Conservation (phyloP, 2,888 invertebrate genomes). For the Leptura quadrifasciata region DNA sequence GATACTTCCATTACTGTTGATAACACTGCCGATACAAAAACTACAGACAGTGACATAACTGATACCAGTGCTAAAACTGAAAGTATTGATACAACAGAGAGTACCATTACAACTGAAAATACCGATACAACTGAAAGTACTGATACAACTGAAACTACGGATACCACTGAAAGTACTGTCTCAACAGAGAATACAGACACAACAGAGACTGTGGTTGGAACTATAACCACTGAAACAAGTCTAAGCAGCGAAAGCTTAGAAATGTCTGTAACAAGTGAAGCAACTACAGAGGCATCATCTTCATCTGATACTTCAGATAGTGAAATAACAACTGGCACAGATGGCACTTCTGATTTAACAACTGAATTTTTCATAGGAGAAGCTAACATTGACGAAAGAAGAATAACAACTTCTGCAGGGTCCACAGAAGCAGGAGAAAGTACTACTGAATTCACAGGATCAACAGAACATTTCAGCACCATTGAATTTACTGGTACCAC, state of each 20-base stretch:
- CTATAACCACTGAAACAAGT: constrained; percentile 42
- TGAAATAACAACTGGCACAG: constrained; percentile 41
- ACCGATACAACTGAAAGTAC: constrained; percentile 52
- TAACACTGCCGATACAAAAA: constrained; percentile 37
- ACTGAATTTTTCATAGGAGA: constrained; percentile 44
- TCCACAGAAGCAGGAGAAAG: constrained; percentile 51
- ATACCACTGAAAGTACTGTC: constrained; percentile 54
- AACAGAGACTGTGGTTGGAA: constrained; percentile 49
- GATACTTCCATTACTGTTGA: constrained; percentile 11
- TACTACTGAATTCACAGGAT: constrained; percentile 57
- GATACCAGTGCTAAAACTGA: constrained; percentile 56
- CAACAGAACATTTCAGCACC: constrained; percentile 42
- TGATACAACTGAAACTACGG: constrained; percentile 53
- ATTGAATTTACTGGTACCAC: constrained; percentile 43
- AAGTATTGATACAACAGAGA: constrained; percentile 52
- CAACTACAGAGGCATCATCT: constrained; percentile 39
- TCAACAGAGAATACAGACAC: constrained; percentile 41
- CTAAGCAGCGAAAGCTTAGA: constrained; percentile 46
- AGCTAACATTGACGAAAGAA: constrained; percentile 25
- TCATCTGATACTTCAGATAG: constrained; percentile 16
- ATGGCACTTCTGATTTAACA: constrained; percentile 51
- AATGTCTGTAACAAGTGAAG: constrained; percentile 38
- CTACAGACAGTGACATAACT: constrained; percentile 30
- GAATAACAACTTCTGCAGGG: constrained; percentile 43
- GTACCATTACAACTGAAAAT: constrained; percentile 23